phyloP scores from a whole-genome alignment of 2,113 vertebrate species.

The Campylorhamphus procurvoides region DNA sequence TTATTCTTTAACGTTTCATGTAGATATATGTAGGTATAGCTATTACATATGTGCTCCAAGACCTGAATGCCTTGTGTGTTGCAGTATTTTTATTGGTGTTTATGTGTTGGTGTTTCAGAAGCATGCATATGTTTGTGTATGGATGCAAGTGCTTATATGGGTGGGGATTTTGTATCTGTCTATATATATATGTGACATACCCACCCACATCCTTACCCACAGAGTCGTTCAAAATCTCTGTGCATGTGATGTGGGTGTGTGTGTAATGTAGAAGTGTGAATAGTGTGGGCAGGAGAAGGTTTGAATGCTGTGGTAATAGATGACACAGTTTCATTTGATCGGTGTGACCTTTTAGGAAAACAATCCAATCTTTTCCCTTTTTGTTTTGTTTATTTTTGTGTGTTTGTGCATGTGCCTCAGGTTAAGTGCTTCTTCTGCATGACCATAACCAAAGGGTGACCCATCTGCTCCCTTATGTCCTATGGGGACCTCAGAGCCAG shows the following conservation, averaged over 20 bases:
- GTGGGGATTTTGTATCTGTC: conserved; percentile 47
- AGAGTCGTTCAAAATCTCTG: conserved; percentile 55
- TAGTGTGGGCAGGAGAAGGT: conserved; percentile 49
- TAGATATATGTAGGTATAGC: background rate
- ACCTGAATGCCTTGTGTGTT: background rate
- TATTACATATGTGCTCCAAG: background rate
- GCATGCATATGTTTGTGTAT: conserved; percentile 48
- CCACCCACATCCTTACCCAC: conserved; percentile 61
- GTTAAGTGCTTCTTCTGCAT: conserved; percentile 76
- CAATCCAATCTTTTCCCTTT: conserved; percentile 62
- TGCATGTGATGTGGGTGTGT: conserved; percentile 68
- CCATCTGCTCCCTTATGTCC: conserved; percentile 63
- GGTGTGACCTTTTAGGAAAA: conserved; percentile 56
- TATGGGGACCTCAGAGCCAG: conserved; percentile 76
- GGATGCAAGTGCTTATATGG: conserved; percentile 32
- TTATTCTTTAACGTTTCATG: background rate
- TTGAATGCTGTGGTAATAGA: conserved; percentile 52
- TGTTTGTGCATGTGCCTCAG: conserved; percentile 77
- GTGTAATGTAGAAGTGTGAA: conserved; percentile 63
- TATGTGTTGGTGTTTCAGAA: conserved; percentile 47
- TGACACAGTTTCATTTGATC: conserved; percentile 64
- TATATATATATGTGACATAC: conserved; percentile 53
- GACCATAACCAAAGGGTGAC: conserved; percentile 74
- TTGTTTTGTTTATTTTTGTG: conserved; percentile 72
- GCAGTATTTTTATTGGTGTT: conserved; percentile 21